Base-by-base conservation (phyloP, 2,113 vertebrate species). In the Neolamprologus kungweensis region DNA sequence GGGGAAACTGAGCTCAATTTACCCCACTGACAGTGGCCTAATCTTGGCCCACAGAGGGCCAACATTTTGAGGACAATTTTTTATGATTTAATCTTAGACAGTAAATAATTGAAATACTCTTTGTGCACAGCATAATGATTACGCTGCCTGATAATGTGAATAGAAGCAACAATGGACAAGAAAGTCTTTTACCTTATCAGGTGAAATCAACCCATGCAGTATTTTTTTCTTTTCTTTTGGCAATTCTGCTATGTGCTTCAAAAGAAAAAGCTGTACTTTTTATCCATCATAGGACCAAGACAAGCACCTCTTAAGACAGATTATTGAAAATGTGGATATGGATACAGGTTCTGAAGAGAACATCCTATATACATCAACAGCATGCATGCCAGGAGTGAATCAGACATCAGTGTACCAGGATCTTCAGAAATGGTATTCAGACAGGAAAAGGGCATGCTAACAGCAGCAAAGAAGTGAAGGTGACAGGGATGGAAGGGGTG, bases 401-500 rank as follows among this genome's bases (percentile, higher is more conserved):
- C 35, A 71, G 63, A 71, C 63, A 42, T 42, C 35, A 71, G 16
- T 37, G 21, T 37, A 0, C 65, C 65, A 73, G 9, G 54, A 81
- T 81, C 9, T 9, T 58, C 35, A 40, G 12, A 54, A 21, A 40
- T 80, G 5, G 6, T 54, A 37, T 55, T 45, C 35, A 58, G 75
- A 79, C 9, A n/a, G 10, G 40, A 75, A 26, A n/a, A 79, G 58
- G 33, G 2, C 12, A 37, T 1, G 7, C 7, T 33, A 35, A 51
- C 21, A 21, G 28, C 0, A 23, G 31, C 28, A 65, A 51, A 51
- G 23, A 65, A 47, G 50, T n/a, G 6, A 83, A 81, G 9, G 9
- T 40, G 31, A 51, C 4, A 0, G 16, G 60, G 31, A 53, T 31
- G 12, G 47, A 53, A 37, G n/a, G 33, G 14, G 21, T 0, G 3